Evolutionary conservation across 2,888 invertebrate genomes (phyloP), one percentile per base, ranked within the genome.

Genomic region (Siphonodentalium dalli): DNA sequence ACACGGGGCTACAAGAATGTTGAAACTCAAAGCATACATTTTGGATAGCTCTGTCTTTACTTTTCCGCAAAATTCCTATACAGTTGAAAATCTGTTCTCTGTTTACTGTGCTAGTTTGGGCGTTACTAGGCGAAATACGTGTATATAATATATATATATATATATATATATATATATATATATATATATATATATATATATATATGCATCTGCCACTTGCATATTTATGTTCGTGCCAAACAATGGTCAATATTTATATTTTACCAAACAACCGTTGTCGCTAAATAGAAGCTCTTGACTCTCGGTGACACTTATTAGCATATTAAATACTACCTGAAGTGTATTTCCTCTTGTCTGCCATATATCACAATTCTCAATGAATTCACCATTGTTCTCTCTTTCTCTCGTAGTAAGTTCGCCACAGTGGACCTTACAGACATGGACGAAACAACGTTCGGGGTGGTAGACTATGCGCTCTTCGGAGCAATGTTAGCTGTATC

Each of bases 401-500:
- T n/a, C n/a, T n/a, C n/a, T n/a, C n/a, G n/a, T n/a, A n/a, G n/a
- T n/a, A n/a, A n/a, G n/a, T n/a, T n/a, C n/a, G n/a, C n/a, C n/a
- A n/a, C n/a, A n/a, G n/a, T n/a, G n/a, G n/a, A n/a, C n/a, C n/a
- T n/a, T n/a, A n/a, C n/a, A n/a, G n/a, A n/a, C n/a, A n/a, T n/a
- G n/a, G n/a, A n/a, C n/a, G n/a, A 51, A 27, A 41, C 38, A 9
- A 51, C 49, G 18, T 72, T 74, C 39, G 58, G 63, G 34, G 59
- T 51, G 2, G 68, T 64, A 61, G 76, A 75, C 51, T 76, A 74
- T 61, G 53, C 72, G 0, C 60, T 74, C 1, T 76, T 76, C 40
- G 63, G 48, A 4, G 46, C 65, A 3, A 63, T 74, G 57, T 42
- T 76, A 40, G 47, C 44, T 2, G 38, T 76, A 6, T 75, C 75